Conservation (phyloP, 2,888 invertebrate genomes). For the Cristatella mucedo region DNA sequence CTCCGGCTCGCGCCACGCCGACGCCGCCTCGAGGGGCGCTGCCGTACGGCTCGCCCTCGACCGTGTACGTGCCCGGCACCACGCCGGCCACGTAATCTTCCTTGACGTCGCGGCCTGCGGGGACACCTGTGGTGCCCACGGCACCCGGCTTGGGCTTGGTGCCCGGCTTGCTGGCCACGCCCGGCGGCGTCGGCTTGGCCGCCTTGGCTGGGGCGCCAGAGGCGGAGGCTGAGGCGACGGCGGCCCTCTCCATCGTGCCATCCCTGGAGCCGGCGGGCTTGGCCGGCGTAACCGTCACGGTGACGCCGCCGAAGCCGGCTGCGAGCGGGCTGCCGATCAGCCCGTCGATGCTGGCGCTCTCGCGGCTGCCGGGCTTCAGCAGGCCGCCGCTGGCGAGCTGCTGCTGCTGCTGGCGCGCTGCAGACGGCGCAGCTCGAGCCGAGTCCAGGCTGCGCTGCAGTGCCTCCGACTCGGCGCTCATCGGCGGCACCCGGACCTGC, state of each 20-base stretch:
- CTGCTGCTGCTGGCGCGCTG: no score
- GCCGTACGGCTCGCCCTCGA: slow-evolving; percentile 7
- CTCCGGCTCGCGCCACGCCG: not conserved
- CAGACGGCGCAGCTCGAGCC: no score
- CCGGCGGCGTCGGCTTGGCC: no score
- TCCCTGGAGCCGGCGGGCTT: not conserved
- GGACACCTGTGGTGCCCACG: not conserved
- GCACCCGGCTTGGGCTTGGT: no score
- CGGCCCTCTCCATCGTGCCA: not conserved
- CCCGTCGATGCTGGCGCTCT: not conserved
- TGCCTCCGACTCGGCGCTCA: no score
- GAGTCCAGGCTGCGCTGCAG: no score
- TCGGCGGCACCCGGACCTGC: no score
- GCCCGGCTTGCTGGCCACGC: no score
- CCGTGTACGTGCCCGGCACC: slow-evolving; percentile 2
- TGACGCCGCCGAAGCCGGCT: no score
- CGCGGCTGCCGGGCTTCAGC: not conserved
- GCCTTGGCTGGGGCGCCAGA: no score
- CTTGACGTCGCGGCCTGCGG: not conserved
- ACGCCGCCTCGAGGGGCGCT: not conserved
- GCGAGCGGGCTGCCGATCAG: slow-evolving; percentile 5
- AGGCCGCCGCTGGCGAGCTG: slow-evolving; percentile 2
- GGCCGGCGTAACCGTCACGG: no score
- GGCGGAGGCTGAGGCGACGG: not conserved
- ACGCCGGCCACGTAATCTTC: slow-evolving; percentile 1